A percentile compares a stretch with the other conserved stretches of the same genome.
Evolutionary conservation across 2,888 invertebrate species (phyloP).

Genomic region (Ametastegia equiseti): DNA sequence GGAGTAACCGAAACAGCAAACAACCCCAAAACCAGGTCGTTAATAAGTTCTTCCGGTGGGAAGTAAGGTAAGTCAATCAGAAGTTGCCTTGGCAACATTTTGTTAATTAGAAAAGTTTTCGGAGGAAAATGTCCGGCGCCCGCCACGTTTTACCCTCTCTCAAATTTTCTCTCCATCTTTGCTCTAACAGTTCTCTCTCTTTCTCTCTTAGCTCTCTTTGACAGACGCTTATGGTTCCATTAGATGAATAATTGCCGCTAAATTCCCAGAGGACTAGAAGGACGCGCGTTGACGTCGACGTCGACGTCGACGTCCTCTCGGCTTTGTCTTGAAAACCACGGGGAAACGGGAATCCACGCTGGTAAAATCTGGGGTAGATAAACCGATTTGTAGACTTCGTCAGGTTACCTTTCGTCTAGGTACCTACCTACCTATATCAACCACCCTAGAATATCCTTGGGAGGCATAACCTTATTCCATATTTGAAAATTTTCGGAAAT

Average conservation of each 20-base stretch:
- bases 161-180: not conserved
- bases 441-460: not conserved
- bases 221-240: constrained; percentile 36
- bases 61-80: constrained; percentile 41
- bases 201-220: not conserved
- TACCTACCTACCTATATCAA: not conserved
- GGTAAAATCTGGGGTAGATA: constrained; percentile 11
- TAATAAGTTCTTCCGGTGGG: constrained; percentile 32
- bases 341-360: not conserved
- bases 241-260: constrained; percentile 37
- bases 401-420: too few species aligned
- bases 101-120: constrained; percentile 44
- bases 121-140: constrained; percentile 22
- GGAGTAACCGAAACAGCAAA: constrained; percentile 16
- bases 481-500: not conserved
- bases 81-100: constrained; percentile 39
- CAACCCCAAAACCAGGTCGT: constrained; percentile 23
- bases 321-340: not conserved
- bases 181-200: too few species aligned
- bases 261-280: too few species aligned
- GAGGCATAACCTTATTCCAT: not conserved
- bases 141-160: not conserved
- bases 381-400: constrained; percentile 25
- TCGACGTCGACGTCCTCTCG: not conserved
- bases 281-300: not conserved